These are phyloP conservation scores for Eidolon dupreanum DNA, from an alignment of 2,797 vertebrate species.

Conservation along the genomic window DNA sequence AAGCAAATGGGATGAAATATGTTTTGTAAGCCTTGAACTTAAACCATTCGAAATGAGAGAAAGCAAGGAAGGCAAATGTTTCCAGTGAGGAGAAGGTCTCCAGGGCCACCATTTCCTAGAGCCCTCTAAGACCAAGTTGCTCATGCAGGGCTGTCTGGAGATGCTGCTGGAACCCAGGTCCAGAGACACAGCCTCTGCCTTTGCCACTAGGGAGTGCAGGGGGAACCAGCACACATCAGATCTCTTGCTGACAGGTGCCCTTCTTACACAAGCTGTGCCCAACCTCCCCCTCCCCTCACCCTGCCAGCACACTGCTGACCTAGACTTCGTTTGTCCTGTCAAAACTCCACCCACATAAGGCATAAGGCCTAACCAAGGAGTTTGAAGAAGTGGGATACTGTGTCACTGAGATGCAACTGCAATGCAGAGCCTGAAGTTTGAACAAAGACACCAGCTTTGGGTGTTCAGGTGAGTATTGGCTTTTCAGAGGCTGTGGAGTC, in stretches of 20 bases:
- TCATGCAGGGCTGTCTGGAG: not conserved
- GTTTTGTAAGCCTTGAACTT: not conserved
- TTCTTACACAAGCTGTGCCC: not conserved
- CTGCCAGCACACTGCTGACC: not conserved
- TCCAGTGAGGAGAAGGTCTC: not conserved
- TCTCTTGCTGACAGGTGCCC: not conserved
- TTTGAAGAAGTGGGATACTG: not conserved
- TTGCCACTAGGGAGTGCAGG: not conserved
- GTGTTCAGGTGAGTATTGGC: not conserved
- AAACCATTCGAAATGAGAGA: not conserved
- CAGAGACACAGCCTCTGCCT: not conserved
- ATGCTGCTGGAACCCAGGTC: not conserved
- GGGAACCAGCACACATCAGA: not conserved
- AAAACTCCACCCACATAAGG: not conserved
- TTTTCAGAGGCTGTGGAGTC: not conserved
- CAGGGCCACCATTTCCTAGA: not conserved
- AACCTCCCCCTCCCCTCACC: rapidly evolving
- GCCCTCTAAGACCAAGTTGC: not conserved
- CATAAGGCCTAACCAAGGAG: not conserved
- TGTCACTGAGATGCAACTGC: not conserved
- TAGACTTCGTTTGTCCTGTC: not conserved
- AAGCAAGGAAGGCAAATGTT: not conserved
- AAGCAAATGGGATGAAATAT: not conserved
- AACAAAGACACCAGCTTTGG: not conserved
- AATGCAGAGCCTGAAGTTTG: not conserved